Evolutionary conservation across 2,113 vertebrate genomes (phyloP), one percentile per base, ranked within the genome.

Genomic region (Siphamia tubifer): DNA sequence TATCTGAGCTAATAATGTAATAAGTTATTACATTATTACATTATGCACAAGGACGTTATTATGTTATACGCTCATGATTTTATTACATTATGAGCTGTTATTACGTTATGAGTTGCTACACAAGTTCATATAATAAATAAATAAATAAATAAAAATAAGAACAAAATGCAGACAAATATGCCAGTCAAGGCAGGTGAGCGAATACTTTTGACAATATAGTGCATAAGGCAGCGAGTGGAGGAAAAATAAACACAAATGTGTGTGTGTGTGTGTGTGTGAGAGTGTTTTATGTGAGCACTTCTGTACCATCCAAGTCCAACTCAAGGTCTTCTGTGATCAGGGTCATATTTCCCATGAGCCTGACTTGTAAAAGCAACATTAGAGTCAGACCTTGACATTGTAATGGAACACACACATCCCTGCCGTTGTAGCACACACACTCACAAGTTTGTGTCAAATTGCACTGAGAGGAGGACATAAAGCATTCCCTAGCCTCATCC

Each of bases 341-440:
- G 54, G 25, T 28, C 55, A 2, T 35, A 60, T 77, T 71, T 74
- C 40, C 72, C 52, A 61, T 43, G 73, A 60, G 69, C 15, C 35
- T 36, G 23, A 55, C 27, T 40, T 31, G 30, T 71, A 38, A 47
- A 64, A 55, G 49, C 28, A 55, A 52, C 28, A 3, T 48, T 47
- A 38, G 13, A 63, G 40, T 35, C 36, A 71, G 69, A 74, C 79
- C 71, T 67, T 79, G 60, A 76, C 61, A 51, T 55, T 20, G 36
- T 36, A 12, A 8, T 17, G 4, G 21, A 9, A 31, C 6, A 30
- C 16, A 62, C 28, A 39, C 13, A 23, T 12, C 15, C 12, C 17
- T 35, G 20, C 5, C 2, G 23, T 1, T 4, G 2, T 3, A 23
- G n/a, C 42, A 23, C 23, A 53, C 28, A 58, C 39, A 64, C n/a